These are phyloP conservation scores for Myocastor coypus DNA, from an alignment of 2,113 vertebrate genomes.

Conservation along the genomic window DNA sequence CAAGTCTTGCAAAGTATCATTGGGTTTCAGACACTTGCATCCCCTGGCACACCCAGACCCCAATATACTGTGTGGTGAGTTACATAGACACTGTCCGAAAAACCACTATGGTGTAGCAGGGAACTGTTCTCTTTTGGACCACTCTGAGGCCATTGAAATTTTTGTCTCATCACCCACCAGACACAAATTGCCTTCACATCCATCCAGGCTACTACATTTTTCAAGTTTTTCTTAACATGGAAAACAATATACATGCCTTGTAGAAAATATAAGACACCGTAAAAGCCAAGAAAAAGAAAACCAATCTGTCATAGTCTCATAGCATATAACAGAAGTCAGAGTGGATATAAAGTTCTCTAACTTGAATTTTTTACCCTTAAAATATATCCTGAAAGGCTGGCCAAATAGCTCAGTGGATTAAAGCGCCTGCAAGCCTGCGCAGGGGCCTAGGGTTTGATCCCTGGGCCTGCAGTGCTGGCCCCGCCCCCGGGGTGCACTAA, in stretches of 20 bases:
- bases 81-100: not conserved
- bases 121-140: not conserved
- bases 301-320: not conserved
- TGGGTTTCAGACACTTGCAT: not conserved
- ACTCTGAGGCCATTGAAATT: not conserved
- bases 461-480: no score
- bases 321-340: not conserved
- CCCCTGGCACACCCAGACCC: not conserved
- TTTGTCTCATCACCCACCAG: not conserved
- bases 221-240: not conserved
- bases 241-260: not conserved
- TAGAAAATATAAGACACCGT: not conserved
- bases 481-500: no score
- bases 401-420: no score
- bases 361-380: slow-evolving; percentile 30
- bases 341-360: slow-evolving; percentile 5
- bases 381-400: slow-evolving; percentile 6
- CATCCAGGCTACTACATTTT: not conserved
- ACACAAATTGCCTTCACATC: not conserved
- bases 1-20: not conserved
- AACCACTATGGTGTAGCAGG: not conserved
- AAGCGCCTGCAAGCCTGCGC: no score
- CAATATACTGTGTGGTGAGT: not conserved
- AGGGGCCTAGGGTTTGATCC: no score
- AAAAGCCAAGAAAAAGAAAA: slow-evolving; percentile 14